A percentile compares a stretch with the other conserved stretches of the same genome.
These are phyloP conservation scores for Alethe castanea DNA, from an alignment of 2,113 vertebrate genomes.

Conservation along the genomic window DNA sequence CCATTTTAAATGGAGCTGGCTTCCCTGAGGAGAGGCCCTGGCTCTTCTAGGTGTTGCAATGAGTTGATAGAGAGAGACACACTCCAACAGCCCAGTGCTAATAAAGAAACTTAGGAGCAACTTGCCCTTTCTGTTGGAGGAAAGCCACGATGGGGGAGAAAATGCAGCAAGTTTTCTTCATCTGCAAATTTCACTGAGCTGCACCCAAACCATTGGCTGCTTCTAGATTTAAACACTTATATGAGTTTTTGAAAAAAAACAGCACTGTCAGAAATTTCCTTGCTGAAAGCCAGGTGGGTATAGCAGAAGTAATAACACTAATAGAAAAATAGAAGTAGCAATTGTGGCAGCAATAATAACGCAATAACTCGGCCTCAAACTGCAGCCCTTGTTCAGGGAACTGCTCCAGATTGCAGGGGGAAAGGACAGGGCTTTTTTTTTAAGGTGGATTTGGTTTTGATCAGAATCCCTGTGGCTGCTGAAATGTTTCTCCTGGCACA, in stretches of 20 bases:
- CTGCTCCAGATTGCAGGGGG: background rate
- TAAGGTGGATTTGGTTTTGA: background rate
- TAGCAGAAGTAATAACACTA: background rate
- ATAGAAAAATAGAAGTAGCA: conserved; percentile 9
- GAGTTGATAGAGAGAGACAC: background rate
- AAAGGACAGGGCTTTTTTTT: background rate
- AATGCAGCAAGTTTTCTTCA: background rate
- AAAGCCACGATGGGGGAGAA: background rate
- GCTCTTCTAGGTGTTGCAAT: background rate
- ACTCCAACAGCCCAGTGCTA: background rate
- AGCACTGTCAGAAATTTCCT: background rate
- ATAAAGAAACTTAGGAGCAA: background rate
- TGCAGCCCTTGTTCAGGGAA: background rate
- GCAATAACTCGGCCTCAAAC: background rate
- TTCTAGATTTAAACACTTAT: background rate
- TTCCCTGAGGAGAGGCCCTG: background rate
- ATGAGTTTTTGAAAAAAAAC: background rate
- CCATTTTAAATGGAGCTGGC: background rate
- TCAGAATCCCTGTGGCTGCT: background rate
- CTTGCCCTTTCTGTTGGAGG: background rate
- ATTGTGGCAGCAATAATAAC: background rate
- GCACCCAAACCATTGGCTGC: background rate
- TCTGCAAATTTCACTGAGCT: background rate
- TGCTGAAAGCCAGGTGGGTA: background rate
- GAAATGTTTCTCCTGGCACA: background rate